phyloP scores from a whole-genome alignment of 2,113 vertebrate genomes.

The Eurystomus gularis region DNA sequence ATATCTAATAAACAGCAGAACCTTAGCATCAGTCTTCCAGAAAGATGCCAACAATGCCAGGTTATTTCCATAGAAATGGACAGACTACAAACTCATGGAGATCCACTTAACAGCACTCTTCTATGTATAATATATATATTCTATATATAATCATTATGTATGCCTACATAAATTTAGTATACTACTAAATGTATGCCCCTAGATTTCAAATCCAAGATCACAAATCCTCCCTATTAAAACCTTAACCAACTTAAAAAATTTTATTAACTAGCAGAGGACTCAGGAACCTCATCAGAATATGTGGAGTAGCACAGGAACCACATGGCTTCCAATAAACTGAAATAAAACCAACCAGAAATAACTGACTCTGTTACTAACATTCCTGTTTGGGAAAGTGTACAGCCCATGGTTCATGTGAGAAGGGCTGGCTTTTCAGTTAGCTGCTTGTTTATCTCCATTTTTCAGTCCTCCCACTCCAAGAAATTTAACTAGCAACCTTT shows the following conservation, averaged over 20 bases:
- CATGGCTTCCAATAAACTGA: not conserved
- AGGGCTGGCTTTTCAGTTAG: constrained; percentile 36
- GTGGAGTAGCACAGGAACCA: not conserved
- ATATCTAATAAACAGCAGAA: not conserved
- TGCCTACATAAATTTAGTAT: no score
- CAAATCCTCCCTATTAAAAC: not conserved
- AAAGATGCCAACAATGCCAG: not conserved
- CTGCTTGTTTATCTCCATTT: not conserved
- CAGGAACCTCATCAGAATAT: not conserved
- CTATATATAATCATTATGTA: no score
- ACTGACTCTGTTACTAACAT: not conserved
- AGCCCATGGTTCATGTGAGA: not conserved
- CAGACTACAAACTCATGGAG: not conserved
- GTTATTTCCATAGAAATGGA: not conserved
- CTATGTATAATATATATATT: no score
- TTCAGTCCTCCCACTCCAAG: constrained; percentile 14
- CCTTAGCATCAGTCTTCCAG: not conserved
- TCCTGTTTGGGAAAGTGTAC: not conserved
- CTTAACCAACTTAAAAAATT: not conserved
- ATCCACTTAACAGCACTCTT: not conserved
- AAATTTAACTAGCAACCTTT: constrained; percentile 37
- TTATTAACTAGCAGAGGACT: not conserved
- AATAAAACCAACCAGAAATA: constrained; percentile 15
- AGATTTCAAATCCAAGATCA: not conserved
- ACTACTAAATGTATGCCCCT: not conserved